Conservation (phyloP, 2,888 invertebrate genomes). For the Trichopria drosophilae region DNA sequence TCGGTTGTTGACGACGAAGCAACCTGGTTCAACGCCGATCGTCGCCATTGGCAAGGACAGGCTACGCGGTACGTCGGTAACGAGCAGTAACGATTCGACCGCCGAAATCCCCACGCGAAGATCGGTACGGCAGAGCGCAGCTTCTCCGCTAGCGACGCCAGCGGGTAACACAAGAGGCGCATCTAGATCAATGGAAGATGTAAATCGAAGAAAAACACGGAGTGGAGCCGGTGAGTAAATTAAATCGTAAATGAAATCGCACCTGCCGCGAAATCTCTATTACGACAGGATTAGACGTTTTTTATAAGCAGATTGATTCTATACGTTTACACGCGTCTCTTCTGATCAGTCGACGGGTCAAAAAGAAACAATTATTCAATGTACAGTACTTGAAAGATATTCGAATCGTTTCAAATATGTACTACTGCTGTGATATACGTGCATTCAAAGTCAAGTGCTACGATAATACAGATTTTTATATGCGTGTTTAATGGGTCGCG, state of each 20-base stretch:
- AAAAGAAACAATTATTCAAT: no score
- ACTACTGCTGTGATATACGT: constrained; percentile 36
- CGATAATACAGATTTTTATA: constrained; percentile 12
- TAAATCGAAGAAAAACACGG: constrained; percentile 56
- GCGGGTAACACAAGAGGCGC: constrained; percentile 57
- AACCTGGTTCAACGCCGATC: constrained; percentile 34
- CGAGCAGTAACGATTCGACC: constrained; percentile 53
- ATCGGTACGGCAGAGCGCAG: constrained; percentile 55
- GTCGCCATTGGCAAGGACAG: constrained; percentile 51
- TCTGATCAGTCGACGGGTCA: no score
- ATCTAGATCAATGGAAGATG: constrained; percentile 55
- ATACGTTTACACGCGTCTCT: no score
- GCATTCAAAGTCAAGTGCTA: constrained; percentile 34
- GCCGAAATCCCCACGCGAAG: constrained; percentile 54
- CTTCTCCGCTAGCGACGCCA: constrained; percentile 55
- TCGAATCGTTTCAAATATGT: constrained; percentile 29
- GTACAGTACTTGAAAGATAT: no score
- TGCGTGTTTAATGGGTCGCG: no score
- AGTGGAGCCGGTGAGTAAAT: constrained; percentile 57
- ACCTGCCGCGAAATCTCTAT: no score
- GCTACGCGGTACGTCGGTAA: constrained; percentile 52
- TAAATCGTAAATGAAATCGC: no score
- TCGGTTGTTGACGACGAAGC: constrained; percentile 54
- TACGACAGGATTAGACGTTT: no score
- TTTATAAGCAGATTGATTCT: no score